Conservation (phyloP, 2,797 vertebrate species). For the Rhadinocentrus ornatus region DNA sequence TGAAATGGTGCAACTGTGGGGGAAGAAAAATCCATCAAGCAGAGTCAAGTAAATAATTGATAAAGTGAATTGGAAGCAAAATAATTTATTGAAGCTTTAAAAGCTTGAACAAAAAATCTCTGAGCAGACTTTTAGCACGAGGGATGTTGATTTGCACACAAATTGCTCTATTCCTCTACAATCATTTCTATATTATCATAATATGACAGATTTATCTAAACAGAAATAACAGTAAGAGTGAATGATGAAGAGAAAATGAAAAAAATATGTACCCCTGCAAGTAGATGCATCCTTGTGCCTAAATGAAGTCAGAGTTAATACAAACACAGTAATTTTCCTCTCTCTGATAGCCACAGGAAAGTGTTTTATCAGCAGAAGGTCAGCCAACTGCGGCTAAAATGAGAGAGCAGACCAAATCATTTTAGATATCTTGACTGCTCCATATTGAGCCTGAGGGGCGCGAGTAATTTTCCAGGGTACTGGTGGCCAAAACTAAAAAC, state of each 20-base stretch:
- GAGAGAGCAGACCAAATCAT: slow-evolving; percentile 8
- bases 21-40: slow-evolving; percentile 7
- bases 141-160: slow-evolving; percentile 31
- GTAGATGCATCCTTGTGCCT: slow-evolving; percentile 17
- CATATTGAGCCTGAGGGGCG: slow-evolving; percentile 24
- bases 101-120: slow-evolving; percentile 38
- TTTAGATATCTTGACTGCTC: slow-evolving; percentile 13
- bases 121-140: slow-evolving; percentile 14
- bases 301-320: slow-evolving; percentile 35
- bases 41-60: slow-evolving; percentile 13
- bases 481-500: slow-evolving; percentile 42
- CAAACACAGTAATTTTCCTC: slow-evolving; percentile 28
- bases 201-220: not conserved
- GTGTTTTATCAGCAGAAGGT: slow-evolving; percentile 42
- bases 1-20: slow-evolving; percentile 13
- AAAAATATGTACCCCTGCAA: slow-evolving; percentile 1
- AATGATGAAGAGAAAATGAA: slow-evolving; percentile 26
- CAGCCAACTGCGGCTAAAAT: slow-evolving; percentile 12
- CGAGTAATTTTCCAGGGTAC: slow-evolving; percentile 30
- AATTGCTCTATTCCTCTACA: not conserved
- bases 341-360: slow-evolving; percentile 30
- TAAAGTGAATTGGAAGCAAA: slow-evolving; percentile 23
- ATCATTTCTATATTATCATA: slow-evolving; percentile 20
- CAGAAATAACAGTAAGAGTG: slow-evolving; percentile 21
- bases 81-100: slow-evolving; percentile 42